phyloP scores from a whole-genome alignment of 1,140 invertebrate species.

The Psilanteris sp. region DNA sequence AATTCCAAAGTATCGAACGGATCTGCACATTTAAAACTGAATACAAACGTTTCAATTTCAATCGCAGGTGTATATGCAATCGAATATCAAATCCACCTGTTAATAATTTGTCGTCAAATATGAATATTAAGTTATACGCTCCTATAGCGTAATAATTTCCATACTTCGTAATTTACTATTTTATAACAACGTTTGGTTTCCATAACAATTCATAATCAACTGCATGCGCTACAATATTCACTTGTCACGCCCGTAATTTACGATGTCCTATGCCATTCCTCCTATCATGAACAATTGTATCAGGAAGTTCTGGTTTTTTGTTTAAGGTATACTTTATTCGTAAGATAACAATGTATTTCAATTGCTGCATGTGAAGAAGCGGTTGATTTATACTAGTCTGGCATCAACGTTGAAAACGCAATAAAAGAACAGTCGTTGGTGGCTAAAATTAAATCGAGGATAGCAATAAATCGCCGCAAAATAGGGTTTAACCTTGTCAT shows the following conservation, averaged over 20 bases:
- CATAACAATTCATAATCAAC: constrained; percentile 24
- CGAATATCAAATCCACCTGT: too few relatives aligned
- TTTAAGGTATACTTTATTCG: constrained; percentile 16
- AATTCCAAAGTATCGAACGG: too few relatives aligned
- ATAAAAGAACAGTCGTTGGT: background rate
- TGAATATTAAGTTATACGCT: too few relatives aligned
- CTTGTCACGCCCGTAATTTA: constrained; percentile 23
- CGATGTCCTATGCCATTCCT: constrained; percentile 28
- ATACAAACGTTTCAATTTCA: too few relatives aligned
- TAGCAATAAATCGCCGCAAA: constrained; percentile 2
- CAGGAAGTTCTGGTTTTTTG: constrained; percentile 14
- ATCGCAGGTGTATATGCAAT: too few relatives aligned
- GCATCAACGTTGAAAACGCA: too few relatives aligned
- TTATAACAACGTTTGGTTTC: constrained; percentile 1
- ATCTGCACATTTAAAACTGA: too few relatives aligned
- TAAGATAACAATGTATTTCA: constrained; percentile 4
- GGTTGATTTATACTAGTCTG: too few relatives aligned
- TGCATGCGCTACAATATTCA: constrained; percentile 32
- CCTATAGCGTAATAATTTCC: constrained; percentile 20
- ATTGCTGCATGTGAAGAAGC: too few relatives aligned
- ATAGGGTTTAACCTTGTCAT: constrained; percentile 29
- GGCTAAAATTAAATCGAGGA: constrained; percentile 10
- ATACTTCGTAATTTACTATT: constrained; percentile 9
- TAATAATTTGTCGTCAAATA: too few relatives aligned
- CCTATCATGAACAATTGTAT: constrained; percentile 12